These are phyloP conservation scores for Empis livida DNA, from an alignment of 2,888 invertebrate genomes.

Conservation along the genomic window DNA sequence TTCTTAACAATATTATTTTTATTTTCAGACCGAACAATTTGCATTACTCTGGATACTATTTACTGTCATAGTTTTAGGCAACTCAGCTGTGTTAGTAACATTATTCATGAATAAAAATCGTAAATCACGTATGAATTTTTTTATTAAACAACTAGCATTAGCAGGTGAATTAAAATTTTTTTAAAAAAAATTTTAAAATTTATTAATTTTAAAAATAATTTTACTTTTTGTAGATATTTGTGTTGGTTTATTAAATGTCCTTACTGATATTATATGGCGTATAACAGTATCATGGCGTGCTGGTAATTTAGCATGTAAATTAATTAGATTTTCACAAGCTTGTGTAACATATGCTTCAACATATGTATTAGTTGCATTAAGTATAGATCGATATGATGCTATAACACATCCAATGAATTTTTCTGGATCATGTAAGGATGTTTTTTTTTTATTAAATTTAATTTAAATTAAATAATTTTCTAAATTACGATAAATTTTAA, in stretches of 20 bases:
- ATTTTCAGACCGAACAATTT: constrained; percentile 71
- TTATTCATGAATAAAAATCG: constrained; percentile 69
- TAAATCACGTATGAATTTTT: constrained; percentile 90
- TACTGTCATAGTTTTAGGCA: constrained; percentile 72
- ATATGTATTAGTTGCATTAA: constrained; percentile 81
- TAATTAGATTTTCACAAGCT: constrained; percentile 72
- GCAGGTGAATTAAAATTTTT: constrained; percentile 52
- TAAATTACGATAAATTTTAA: constrained; percentile 1
- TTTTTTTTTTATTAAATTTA: not conserved
- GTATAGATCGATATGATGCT: constrained; percentile 86
- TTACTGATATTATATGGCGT: constrained; percentile 82
- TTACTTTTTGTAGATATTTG: constrained; percentile 57
- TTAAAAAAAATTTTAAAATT: not conserved
- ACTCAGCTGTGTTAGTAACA: constrained; percentile 75
- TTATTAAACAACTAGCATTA: constrained; percentile 83
- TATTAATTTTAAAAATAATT: not conserved
- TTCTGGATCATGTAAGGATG: constrained; percentile 79
- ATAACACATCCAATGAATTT: constrained; percentile 93
- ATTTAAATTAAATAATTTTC: not conserved
- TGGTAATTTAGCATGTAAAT: constrained; percentile 77
- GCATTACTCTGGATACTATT: constrained; percentile 77
- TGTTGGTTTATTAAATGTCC: constrained; percentile 76
- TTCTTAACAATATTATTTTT: no score
- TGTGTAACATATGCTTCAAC: constrained; percentile 87
- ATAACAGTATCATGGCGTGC: constrained; percentile 82